Evolutionary conservation across 2,888 invertebrate species (phyloP), one percentile per base, ranked within the genome.

Genomic region (Chouioia cunea): DNA sequence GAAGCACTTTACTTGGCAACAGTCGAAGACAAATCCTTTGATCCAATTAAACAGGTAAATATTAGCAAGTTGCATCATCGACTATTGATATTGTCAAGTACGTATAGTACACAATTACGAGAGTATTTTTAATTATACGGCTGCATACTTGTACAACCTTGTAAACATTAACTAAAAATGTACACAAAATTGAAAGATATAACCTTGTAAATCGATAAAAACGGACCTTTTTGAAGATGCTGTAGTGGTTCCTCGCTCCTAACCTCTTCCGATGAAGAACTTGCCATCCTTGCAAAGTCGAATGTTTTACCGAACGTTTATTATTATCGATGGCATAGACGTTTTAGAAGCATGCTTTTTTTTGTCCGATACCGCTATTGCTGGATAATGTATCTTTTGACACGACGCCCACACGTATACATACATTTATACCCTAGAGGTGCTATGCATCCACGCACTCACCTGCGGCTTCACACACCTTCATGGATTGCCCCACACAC

Each of bases 221-320:
- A 8, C 36, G 6, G 53, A 20, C 53, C 53, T 14, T 53, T 20
- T 0, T 44, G 56, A 20, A 15, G 65, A 65, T 16, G 70, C 59
- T 50, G 50, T 4, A 18, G 15, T 20, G 20, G 3, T 22, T 4
- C 4, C 12, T 16, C 43, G 6, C 53, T 56, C 53, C 62, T 71
- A 71, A 71, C 71, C 71, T 66, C 63, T 53, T 62, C 62, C 15
- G 52, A 36, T 15, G 47, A 52, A n/a, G 63, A 10, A 27, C 47
- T 56, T 12, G 46, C 64, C 64, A 54, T 64, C 23, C 12, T 22
- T 22, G 18, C 2, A 22, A 10, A 22, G 8, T 53, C n/a, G 18
- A 4, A 3, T 20, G 0, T 22, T 14, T 20, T 14, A 16, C 6
- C 4, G 22, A 53, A 14, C 18, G 18, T 44, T 12, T 44, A 15